Conservation (phyloP, 2,113 vertebrate genomes). For the Dipodomys stephensi region DNA sequence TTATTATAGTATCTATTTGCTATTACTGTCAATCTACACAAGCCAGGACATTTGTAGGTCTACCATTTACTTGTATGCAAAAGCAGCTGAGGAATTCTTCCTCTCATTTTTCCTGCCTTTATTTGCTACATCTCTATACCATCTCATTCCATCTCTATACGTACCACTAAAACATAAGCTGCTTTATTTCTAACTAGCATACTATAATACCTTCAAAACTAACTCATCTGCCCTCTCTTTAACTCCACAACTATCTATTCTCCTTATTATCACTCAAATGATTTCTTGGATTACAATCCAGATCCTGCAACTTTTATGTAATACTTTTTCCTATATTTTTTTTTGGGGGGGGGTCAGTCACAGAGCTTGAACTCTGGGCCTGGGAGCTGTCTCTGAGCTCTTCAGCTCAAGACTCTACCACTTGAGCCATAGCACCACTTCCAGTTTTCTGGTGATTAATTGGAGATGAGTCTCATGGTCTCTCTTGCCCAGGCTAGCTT, state of each 20-base stretch:
- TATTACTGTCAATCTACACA: background rate
- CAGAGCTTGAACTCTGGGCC: too few relatives aligned
- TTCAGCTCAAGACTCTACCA: too few relatives aligned
- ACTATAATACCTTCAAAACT: background rate
- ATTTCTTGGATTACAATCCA: background rate
- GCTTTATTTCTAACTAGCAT: slow-evolving; percentile 6
- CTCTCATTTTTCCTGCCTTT: background rate
- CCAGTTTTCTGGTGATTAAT: too few relatives aligned
- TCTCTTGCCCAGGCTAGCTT: too few relatives aligned
- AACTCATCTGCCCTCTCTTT: background rate
- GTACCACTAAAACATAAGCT: background rate
- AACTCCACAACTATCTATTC: background rate
- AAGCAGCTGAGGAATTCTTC: background rate
- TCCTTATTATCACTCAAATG: background rate
- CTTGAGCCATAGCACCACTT: too few relatives aligned
- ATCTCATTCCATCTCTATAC: background rate
- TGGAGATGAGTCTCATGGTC: too few relatives aligned
- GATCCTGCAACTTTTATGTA: background rate
- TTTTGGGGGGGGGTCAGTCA: background rate
- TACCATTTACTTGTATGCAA: background rate
- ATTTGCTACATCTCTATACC: too few relatives aligned
- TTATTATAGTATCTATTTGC: background rate
- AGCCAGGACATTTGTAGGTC: background rate
- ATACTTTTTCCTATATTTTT: background rate
- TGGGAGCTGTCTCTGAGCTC: too few relatives aligned